A percentile compares a stretch with the other conserved stretches of the same genome.
These are phyloP conservation scores for Antitype chi DNA, from an alignment of 2,888 invertebrate species.

Conservation along the genomic window DNA sequence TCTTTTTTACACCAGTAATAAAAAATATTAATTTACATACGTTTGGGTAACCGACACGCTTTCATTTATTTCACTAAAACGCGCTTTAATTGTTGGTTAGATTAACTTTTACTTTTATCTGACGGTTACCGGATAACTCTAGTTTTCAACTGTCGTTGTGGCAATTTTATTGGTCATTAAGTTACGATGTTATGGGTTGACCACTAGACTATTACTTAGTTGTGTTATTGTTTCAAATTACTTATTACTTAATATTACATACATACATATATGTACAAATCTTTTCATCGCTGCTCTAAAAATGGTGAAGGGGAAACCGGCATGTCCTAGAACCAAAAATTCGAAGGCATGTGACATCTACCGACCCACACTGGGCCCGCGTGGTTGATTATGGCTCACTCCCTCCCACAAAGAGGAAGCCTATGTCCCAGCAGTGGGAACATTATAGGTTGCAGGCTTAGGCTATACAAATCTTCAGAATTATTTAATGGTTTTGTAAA, in stretches of 20 bases:
- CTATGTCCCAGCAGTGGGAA: no score
- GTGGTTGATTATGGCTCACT: no score
- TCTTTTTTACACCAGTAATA: slow-evolving; percentile 7
- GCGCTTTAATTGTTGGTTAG: slow-evolving; percentile 58
- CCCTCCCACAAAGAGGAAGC: no score
- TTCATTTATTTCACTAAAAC: slow-evolving; percentile 56
- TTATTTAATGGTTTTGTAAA: no score
- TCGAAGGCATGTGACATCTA: no score
- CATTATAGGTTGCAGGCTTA: no score
- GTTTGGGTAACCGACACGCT: slow-evolving; percentile 56
- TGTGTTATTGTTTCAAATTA: slow-evolving; percentile 20
- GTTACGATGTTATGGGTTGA: slow-evolving; percentile 9
- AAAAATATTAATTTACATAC: slow-evolving; percentile 43
- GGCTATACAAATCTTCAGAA: no score
- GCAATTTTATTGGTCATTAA: slow-evolving; percentile 16
- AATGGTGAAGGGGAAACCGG: no score
- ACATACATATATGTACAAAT: no score
- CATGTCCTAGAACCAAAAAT: no score
- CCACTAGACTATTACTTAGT: background rate
- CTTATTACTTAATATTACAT: background rate
- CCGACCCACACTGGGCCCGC: no score
- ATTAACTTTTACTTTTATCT: slow-evolving; percentile 65
- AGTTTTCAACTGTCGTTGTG: slow-evolving; percentile 28
- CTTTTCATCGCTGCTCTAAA: no score
- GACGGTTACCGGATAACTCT: slow-evolving; percentile 20